Conservation (phyloP, 1,140 invertebrate genomes). For the Arion vulgaris region DNA sequence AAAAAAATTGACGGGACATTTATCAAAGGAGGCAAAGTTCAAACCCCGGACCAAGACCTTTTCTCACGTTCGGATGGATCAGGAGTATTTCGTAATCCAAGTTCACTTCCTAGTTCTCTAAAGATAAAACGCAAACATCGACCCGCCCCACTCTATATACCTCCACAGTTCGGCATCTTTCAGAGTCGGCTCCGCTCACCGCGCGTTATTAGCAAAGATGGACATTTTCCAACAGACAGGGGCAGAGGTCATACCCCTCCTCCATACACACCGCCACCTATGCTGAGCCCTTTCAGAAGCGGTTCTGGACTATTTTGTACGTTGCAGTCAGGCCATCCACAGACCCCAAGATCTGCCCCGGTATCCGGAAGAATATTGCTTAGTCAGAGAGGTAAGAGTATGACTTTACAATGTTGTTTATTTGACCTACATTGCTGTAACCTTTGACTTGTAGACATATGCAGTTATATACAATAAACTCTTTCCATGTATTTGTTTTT, state of each 20-base stretch:
- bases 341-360: constrained; percentile 63
- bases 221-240: constrained; percentile 22
- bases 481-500: no score
- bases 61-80: constrained; percentile 72
- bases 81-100: constrained; percentile 85
- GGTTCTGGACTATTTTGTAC: constrained; percentile 87
- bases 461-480: no score
- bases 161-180: constrained; percentile 75
- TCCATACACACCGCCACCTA: constrained; percentile 90
- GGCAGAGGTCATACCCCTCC: constrained; percentile 73
- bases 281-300: constrained; percentile 89
- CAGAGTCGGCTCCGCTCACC: constrained; percentile 76
- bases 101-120: constrained; percentile 67
- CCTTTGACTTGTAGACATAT: no score
- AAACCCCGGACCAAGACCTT: constrained; percentile 49
- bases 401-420: no score
- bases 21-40: constrained; percentile 48
- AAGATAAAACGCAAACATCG: constrained; percentile 77
- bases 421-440: no score
- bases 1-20: constrained; percentile 54
- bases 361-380: constrained; percentile 52
- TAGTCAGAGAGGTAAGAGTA: constrained; percentile 47
- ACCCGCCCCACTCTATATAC: constrained; percentile 77
- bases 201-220: constrained; percentile 69
- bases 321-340: constrained; percentile 59